phyloP scores from a whole-genome alignment of 2,797 vertebrate genomes.

The Cynodonichthys magdalenae region DNA sequence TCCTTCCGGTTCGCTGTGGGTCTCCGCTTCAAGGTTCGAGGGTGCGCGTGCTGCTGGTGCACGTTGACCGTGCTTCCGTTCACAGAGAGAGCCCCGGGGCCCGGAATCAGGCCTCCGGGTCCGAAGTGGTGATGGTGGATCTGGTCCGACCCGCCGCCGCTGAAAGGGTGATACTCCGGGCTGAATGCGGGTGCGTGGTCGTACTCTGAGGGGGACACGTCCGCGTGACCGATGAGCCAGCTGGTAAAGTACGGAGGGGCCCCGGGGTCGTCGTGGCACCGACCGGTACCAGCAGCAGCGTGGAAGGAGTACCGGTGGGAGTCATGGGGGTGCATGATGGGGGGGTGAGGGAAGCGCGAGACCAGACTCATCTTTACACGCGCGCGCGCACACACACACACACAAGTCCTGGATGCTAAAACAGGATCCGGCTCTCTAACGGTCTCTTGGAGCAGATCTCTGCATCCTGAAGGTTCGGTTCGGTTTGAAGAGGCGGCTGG shows the following conservation, averaged over 20 bases:
- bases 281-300: slow-evolving; percentile 86
- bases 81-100: slow-evolving; percentile 46
- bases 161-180: slow-evolving; percentile 72
- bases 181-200: slow-evolving; percentile 73
- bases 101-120: slow-evolving; percentile 56
- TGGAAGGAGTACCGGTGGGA: slow-evolving; percentile 85
- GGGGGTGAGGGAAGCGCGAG: slow-evolving; percentile 95
- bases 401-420: slow-evolving; percentile 21
- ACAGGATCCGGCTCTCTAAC: slow-evolving; percentile 17
- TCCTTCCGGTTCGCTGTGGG: slow-evolving; percentile 98
- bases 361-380: slow-evolving; percentile 90
- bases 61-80: slow-evolving; percentile 58
- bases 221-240: slow-evolving; percentile 95
- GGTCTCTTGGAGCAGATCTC: slow-evolving; percentile 7
- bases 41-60: slow-evolving; percentile 87
- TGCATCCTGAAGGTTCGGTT: slow-evolving; percentile 29
- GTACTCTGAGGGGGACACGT: slow-evolving; percentile 96
- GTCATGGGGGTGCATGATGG: slow-evolving; percentile 96
- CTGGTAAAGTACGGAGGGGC: slow-evolving; percentile 94
- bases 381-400: background rate
- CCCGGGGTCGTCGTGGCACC: slow-evolving; percentile 89
- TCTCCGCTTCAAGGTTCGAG: slow-evolving; percentile 91
- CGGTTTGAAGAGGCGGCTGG: background rate
- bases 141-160: slow-evolving; percentile 57
- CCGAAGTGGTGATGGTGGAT: slow-evolving; percentile 68